phyloP scores from a whole-genome alignment of 2,888 invertebrate genomes.

The Metellina segmentata region DNA sequence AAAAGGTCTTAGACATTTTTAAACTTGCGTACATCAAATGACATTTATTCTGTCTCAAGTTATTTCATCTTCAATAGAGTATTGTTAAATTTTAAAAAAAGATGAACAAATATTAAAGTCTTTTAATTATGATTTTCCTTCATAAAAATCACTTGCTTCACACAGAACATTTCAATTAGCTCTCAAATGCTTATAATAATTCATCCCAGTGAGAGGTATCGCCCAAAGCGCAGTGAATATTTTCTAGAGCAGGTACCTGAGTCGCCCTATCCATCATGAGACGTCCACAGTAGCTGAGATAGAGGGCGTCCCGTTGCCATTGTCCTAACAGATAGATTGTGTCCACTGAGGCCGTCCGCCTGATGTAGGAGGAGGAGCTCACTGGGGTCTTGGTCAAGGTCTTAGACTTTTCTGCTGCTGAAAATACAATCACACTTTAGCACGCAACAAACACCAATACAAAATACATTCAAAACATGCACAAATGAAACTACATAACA shows the following conservation, averaged over 20 bases:
- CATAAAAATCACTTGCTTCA: no score
- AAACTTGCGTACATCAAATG: no score
- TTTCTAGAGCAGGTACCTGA: constrained; percentile 84
- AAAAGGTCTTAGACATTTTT: no score
- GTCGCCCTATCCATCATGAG: constrained; percentile 89
- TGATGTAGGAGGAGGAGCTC: constrained; percentile 82
- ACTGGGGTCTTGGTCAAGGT: constrained; percentile 37
- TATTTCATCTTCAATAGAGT: no score
- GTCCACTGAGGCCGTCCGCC: constrained; percentile 90
- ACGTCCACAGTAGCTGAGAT: constrained; percentile 85
- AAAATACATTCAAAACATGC: not conserved
- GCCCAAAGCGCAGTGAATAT: not conserved
- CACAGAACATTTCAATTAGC: no score
- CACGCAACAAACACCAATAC: not conserved
- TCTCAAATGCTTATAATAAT: no score
- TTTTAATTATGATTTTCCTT: no score
- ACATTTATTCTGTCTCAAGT: no score
- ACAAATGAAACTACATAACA: not conserved
- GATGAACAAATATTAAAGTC: no score
- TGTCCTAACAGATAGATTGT: constrained; percentile 89
- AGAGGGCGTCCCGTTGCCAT: constrained; percentile 87
- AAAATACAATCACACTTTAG: constrained; percentile 13
- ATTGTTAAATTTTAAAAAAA: no score
- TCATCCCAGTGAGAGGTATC: no score
- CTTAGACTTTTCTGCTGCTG: constrained; percentile 73